A percentile compares a stretch with the other conserved stretches of the same genome.
phyloP scores from a whole-genome alignment of 2,888 invertebrate species.

The Phytoseiulus persimilis region DNA sequence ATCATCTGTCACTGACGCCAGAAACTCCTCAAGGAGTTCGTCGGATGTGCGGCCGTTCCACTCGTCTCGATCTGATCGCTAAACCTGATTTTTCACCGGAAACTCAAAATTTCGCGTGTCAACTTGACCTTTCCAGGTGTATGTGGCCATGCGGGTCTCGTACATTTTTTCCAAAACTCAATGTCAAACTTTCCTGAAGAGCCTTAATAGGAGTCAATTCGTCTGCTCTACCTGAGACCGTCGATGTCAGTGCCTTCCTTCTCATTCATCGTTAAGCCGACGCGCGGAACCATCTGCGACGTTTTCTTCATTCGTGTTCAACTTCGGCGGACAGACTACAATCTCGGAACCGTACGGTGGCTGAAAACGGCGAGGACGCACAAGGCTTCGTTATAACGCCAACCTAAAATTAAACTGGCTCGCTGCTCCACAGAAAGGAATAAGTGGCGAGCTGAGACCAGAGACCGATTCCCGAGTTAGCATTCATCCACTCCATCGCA shows the following conservation, averaged over 20 bases:
- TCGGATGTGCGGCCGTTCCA: no score
- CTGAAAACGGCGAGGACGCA: not conserved
- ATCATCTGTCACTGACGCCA: no score
- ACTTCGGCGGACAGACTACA: no score
- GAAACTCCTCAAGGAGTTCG: no score
- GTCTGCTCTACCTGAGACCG: not conserved
- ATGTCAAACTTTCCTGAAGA: constrained; percentile 26
- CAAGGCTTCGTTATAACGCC: not conserved
- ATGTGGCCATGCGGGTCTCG: constrained; percentile 35
- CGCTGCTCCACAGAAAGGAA: no score
- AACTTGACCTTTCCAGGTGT: constrained; percentile 19
- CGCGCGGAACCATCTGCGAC: not conserved
- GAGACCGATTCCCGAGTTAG: no score
- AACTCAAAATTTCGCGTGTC: not conserved
- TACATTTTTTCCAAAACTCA: constrained; percentile 25
- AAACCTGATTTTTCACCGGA: not conserved
- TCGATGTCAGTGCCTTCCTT: not conserved
- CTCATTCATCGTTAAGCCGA: not conserved
- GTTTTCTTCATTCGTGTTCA: no score
- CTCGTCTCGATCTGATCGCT: not conserved
- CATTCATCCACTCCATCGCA: no score
- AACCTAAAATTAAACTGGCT: not conserved
- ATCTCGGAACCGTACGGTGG: not conserved
- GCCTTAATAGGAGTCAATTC: constrained; percentile 22
- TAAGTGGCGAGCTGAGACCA: no score